These are phyloP conservation scores for Oryctolagus cuniculus DNA, from an alignment of 2,113 vertebrate species.

Conservation along the genomic window mOryCun1.1 NC_091439.1:56326001-56326500, in stretches of 20 bases:
- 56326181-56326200: background rate
- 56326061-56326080: background rate
- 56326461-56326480: background rate
- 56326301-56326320: no score
- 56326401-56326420: background rate
- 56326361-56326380: background rate
- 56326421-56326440: slow-evolving; percentile 32
- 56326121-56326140: background rate
- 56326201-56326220: background rate
- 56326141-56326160: background rate
- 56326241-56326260: background rate
- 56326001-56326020: background rate
- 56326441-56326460: background rate
- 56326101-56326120: background rate
- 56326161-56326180: background rate
- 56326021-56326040: slow-evolving; percentile 36
- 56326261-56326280: background rate
- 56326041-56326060: background rate
- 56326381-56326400: background rate
- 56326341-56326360: background rate
- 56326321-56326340: background rate
- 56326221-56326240: background rate
- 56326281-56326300: background rate
- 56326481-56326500: background rate
- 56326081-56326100: background rate